Evolutionary conservation across 2,797 vertebrate species (phyloP).

Genomic region (Mionectes olivaceus): DNA sequence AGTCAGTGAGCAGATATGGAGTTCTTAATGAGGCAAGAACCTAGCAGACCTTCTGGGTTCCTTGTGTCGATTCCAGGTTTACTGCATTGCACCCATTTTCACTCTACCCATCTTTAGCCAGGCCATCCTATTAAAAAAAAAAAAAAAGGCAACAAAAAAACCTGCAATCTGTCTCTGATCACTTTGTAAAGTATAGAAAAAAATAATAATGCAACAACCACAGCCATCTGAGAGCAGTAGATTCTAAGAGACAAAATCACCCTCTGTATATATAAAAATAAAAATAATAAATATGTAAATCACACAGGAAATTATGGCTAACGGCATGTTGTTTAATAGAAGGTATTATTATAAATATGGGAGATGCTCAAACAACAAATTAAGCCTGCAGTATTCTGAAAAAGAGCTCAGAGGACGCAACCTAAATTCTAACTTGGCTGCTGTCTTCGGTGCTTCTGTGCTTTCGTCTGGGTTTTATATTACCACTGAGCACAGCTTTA

Average conservation of each 20-base stretch:
- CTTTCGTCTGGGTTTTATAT: slow-evolving; percentile 58
- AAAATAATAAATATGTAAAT: slow-evolving; percentile 70
- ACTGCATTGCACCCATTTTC: slow-evolving; percentile 69
- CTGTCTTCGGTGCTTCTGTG: slow-evolving; percentile 12
- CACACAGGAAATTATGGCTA: slow-evolving; percentile 62
- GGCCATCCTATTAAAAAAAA: neutral
- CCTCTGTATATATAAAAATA: slow-evolving; percentile 54
- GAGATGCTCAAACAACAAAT: slow-evolving; percentile 62
- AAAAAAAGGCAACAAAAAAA: neutral
- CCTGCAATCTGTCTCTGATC: neutral
- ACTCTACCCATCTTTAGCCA: neutral
- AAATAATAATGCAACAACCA: slow-evolving; percentile 1
- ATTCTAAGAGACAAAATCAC: slow-evolving; percentile 46
- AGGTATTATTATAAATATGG: slow-evolving; percentile 62
- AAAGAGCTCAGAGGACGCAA: slow-evolving; percentile 55
- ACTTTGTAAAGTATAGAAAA: neutral
- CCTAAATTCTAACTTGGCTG: slow-evolving; percentile 68
- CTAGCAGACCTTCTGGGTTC: slow-evolving; percentile 63
- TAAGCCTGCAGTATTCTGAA: slow-evolving; percentile 27
- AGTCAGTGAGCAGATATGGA: slow-evolving; percentile 71
- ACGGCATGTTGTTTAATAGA: slow-evolving; percentile 67
- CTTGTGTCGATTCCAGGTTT: slow-evolving; percentile 52
- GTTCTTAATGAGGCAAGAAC: slow-evolving; percentile 79
- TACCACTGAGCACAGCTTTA: slow-evolving; percentile 26
- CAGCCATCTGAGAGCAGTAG: neutral